These are phyloP conservation scores for Aptenodytes forsteri DNA, from an alignment of 2,113 vertebrate genomes.

Conservation along the genomic window DNA sequence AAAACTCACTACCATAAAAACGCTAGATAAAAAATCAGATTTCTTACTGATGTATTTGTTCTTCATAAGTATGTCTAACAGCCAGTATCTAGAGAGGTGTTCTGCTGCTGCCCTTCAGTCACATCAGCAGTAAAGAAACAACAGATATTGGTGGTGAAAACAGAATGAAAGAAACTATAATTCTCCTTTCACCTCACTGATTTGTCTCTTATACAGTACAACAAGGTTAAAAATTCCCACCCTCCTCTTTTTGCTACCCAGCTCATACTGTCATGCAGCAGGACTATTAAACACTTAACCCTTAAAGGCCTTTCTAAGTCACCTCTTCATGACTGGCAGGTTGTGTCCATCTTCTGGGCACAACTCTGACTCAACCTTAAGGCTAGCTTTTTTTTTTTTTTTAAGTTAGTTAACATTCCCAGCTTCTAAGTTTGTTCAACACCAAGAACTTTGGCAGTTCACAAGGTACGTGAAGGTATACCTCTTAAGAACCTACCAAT, in stretches of 20 bases:
- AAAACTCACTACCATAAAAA: neutral
- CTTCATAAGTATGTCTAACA: neutral
- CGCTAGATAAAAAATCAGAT: neutral
- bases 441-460: neutral
- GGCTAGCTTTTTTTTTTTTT: no score
- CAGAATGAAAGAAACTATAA: neutral
- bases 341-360: neutral
- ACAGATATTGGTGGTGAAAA: neutral
- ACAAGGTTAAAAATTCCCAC: neutral
- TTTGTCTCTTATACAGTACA: neutral
- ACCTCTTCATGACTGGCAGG: neutral
- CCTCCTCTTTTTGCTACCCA: neutral
- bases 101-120: neutral
- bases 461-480: rapidly evolving
- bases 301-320: neutral
- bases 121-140: neutral
- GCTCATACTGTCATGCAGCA: neutral
- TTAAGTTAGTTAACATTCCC: neutral
- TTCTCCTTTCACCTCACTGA: neutral
- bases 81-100: neutral
- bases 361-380: neutral
- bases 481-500: neutral
- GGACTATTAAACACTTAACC: neutral
- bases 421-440: neutral
- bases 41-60: neutral